phyloP scores from a whole-genome alignment of 2,113 vertebrate genomes.

The Arenaria interpres region DNA sequence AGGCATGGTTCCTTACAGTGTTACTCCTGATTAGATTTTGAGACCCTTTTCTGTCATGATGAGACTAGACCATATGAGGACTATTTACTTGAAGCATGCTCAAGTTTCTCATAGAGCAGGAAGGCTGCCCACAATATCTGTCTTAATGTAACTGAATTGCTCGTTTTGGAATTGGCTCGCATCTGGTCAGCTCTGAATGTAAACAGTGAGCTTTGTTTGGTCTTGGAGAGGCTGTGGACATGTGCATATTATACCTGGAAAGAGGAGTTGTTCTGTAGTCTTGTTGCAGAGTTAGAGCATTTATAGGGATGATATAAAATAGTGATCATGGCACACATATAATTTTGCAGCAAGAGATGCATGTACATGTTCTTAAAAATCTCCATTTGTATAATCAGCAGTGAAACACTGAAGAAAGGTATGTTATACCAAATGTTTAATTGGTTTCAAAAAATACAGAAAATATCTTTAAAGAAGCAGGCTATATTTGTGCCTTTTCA shows the following conservation, averaged over 20 bases:
- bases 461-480: neutral
- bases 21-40: neutral
- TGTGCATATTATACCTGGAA: neutral
- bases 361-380: neutral
- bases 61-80: neutral
- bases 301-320: neutral
- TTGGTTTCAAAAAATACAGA: neutral
- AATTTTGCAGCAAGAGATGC: neutral
- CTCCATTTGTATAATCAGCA: neutral
- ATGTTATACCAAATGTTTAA: neutral
- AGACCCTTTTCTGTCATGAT: neutral
- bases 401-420: neutral
- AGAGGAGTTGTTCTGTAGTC: neutral
- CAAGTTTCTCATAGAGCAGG: neutral
- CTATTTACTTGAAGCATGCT: neutral
- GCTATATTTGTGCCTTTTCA: neutral
- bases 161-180: neutral
- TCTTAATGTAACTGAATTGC: neutral
- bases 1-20: neutral
- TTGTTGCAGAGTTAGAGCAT: neutral
- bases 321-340: neutral
- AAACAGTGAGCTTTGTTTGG: neutral
- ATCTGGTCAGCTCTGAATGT: neutral
- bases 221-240: neutral
- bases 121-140: neutral